These are phyloP conservation scores for Melolontha melolontha DNA, from an alignment of 2,888 invertebrate genomes.

Conservation along the genomic window DNA sequence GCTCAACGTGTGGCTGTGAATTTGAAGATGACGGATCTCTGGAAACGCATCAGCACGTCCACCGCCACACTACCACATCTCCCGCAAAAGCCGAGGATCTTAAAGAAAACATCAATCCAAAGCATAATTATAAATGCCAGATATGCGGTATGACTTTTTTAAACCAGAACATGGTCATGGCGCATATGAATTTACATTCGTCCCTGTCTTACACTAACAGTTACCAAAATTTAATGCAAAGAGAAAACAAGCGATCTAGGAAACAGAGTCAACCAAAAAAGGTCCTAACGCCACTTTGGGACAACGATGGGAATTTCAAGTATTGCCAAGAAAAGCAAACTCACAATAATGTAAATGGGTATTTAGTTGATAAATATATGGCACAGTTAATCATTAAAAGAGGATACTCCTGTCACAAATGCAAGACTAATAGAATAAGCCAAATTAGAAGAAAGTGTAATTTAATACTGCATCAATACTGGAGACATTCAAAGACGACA, in stretches of 20 bases:
- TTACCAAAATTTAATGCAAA: constrained; percentile 55
- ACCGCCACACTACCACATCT: constrained; percentile 66
- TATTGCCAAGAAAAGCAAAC: constrained; percentile 57
- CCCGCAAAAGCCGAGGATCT: constrained; percentile 65
- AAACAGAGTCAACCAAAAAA: constrained; percentile 69
- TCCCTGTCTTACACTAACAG: constrained; percentile 59
- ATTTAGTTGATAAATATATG: constrained; percentile 62
- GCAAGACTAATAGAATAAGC: constrained; percentile 61
- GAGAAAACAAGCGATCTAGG: constrained; percentile 60
- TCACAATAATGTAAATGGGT: constrained; percentile 52
- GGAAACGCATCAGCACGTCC: constrained; percentile 66
- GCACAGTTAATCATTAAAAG: constrained; percentile 60
- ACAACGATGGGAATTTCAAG: constrained; percentile 58
- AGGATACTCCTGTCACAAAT: constrained; percentile 61
- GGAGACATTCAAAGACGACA: constrained; percentile 65
- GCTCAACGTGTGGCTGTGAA: constrained; percentile 69
- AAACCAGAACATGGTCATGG: constrained; percentile 65
- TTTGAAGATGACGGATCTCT: constrained; percentile 68
- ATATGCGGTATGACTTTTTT: constrained; percentile 65
- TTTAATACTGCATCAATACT: constrained; percentile 66
- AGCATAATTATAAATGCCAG: constrained; percentile 64
- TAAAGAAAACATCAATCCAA: constrained; percentile 64
- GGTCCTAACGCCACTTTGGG: constrained; percentile 62
- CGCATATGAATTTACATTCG: constrained; percentile 67
- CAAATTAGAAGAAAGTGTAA: constrained; percentile 66